Percentiles rank a stretch among this genome's conserved stretches.
Conservation (phyloP, 2,113 vertebrate genomes). For the Crotalus helleri region DNA sequence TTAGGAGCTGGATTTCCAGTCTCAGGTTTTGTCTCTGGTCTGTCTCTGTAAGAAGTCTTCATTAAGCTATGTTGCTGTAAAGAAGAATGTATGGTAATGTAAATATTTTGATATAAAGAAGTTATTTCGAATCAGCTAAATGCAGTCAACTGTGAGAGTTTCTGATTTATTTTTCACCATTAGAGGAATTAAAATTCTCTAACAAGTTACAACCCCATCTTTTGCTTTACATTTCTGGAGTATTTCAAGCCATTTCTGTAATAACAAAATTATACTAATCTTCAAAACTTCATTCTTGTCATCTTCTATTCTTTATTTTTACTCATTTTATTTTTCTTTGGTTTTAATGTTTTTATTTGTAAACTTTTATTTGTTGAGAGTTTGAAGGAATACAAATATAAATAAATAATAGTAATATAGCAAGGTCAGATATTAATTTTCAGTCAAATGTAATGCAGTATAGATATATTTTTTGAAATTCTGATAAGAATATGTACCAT, state of each 20-base stretch:
- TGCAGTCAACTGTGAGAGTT: no score
- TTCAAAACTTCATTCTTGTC: not conserved
- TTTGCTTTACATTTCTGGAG: not conserved
- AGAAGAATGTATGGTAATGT: no score
- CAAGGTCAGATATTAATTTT: not conserved
- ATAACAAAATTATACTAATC: not conserved
- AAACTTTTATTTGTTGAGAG: not conserved
- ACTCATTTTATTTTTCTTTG: not conserved
- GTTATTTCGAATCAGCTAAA: no score
- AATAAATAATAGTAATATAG: not conserved
- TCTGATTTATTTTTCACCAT: no score
- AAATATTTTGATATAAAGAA: no score
- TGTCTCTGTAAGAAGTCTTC: no score
- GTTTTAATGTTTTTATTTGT: not conserved
- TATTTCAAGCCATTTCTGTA: not conserved
- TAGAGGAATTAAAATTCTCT: no score
- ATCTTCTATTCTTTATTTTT: not conserved
- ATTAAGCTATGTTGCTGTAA: no score
- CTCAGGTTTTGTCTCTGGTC: no score
- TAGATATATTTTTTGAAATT: not conserved
- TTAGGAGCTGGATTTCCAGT: no score
- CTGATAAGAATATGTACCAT: not conserved
- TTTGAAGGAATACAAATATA: not conserved
- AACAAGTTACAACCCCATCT: not conserved
- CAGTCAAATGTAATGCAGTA: not conserved